Conservation (phyloP, 2,797 vertebrate genomes). For the Trematomus bernacchii region DNA sequence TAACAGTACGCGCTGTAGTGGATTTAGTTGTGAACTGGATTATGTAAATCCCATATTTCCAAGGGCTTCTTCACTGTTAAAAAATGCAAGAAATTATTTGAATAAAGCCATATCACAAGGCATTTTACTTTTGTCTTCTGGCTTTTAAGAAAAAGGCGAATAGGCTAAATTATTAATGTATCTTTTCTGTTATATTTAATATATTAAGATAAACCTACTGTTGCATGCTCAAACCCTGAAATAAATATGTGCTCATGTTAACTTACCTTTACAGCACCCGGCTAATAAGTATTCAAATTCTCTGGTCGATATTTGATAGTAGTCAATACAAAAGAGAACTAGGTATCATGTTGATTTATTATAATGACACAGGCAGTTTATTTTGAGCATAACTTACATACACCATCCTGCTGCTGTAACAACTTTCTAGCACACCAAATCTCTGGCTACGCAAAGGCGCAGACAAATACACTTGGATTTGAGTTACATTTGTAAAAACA, state of each 20-base stretch:
- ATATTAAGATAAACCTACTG: background rate
- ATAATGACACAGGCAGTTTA: background rate
- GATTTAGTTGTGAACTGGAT: no score
- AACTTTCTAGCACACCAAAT: slow-evolving; percentile 2
- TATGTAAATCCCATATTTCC: no score
- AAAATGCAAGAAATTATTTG: no score
- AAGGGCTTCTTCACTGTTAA: no score
- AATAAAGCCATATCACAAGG: no score
- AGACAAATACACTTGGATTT: slow-evolving; percentile 5
- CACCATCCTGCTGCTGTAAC: background rate
- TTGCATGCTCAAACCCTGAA: background rate
- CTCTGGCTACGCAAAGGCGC: background rate
- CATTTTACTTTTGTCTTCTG: no score
- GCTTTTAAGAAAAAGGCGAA: no score
- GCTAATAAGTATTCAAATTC: background rate
- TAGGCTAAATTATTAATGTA: background rate
- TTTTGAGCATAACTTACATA: background rate
- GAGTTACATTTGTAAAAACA: slow-evolving; percentile 9
- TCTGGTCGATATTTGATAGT: no score
- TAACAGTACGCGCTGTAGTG: no score
- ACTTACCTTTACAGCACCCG: background rate
- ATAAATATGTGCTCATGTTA: background rate
- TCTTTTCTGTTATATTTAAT: background rate
- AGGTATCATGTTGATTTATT: background rate
- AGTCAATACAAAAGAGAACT: background rate